Evolutionary conservation across 2,113 vertebrate species (phyloP).

Genomic region (Mus spicilegus): DNA sequence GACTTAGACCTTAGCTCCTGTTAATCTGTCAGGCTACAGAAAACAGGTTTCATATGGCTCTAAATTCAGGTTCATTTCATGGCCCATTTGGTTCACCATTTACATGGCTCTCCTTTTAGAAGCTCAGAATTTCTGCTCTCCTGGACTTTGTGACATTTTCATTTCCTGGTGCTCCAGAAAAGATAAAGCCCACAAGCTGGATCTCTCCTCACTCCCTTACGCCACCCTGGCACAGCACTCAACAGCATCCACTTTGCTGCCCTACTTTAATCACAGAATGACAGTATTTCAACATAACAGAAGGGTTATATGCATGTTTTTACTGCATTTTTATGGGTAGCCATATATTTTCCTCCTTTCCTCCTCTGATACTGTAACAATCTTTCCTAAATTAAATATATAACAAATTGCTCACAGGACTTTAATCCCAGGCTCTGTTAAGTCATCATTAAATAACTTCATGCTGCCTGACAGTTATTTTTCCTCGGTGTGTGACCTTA

Average conservation of each 20-base stretch:
- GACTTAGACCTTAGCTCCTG: neutral
- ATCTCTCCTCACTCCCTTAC: neutral
- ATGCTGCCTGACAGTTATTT: constrained; percentile 70
- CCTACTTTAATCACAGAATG: constrained; percentile 64
- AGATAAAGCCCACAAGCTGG: neutral
- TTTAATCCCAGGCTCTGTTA: constrained; percentile 72
- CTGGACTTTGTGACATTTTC: constrained; percentile 16
- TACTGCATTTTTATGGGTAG: constrained; percentile 71
- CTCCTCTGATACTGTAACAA: constrained; percentile 75
- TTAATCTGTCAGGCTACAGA: constrained; percentile 26
- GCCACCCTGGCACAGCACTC: neutral
- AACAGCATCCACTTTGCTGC: constrained; percentile 44
- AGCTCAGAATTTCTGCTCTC: neutral
- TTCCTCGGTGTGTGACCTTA: constrained; percentile 64
- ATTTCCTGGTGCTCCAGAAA: constrained; percentile 24
- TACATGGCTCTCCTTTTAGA: neutral
- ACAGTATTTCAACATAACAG: constrained; percentile 73
- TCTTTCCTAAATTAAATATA: constrained; percentile 81
- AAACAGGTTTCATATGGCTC: constrained; percentile 41
- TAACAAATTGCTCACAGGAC: constrained; percentile 71
- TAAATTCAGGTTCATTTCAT: constrained; percentile 54
- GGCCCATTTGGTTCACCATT: constrained; percentile 30
- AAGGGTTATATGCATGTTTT: constrained; percentile 69
- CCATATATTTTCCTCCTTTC: constrained; percentile 73
- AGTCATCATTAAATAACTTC: constrained; percentile 74